These are phyloP conservation scores for Setipinna tenuifilis DNA, from an alignment of 2,797 vertebrate species.

Conservation along the genomic window DNA sequence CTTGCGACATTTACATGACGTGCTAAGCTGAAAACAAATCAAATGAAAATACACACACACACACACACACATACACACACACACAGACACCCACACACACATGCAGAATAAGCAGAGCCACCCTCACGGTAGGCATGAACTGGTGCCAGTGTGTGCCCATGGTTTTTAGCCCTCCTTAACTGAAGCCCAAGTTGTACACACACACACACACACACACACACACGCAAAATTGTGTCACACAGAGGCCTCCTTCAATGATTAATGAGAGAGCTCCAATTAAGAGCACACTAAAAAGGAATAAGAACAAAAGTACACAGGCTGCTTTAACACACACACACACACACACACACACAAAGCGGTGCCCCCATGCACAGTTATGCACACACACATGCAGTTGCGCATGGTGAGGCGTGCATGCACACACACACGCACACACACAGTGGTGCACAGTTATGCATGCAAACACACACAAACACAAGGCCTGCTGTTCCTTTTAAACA, in stretches of 20 bases:
- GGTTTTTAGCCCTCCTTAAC: no score
- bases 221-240: background rate
- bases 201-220: background rate
- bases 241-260: background rate
- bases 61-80: background rate
- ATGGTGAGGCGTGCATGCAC: no score
- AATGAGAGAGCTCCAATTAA: background rate
- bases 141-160: background rate
- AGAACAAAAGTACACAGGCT: background rate
- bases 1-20: slow-evolving; percentile 2
- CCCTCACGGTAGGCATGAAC: background rate
- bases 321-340: background rate
- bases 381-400: no score
- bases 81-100: no score
- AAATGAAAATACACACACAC: background rate
- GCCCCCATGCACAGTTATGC: no score
- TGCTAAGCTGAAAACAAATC: background rate
- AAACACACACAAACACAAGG: no score
- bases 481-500: background rate
- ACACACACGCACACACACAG: no score
- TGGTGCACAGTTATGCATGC: no score
- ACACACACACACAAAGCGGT: no score
- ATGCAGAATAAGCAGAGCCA: background rate
- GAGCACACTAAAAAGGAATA: background rate
- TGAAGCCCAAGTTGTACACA: background rate